A percentile compares a stretch with the other conserved stretches of the same genome.
phyloP scores from a whole-genome alignment of 2,797 vertebrate genomes.

The Poeciliopsis infans region DNA sequence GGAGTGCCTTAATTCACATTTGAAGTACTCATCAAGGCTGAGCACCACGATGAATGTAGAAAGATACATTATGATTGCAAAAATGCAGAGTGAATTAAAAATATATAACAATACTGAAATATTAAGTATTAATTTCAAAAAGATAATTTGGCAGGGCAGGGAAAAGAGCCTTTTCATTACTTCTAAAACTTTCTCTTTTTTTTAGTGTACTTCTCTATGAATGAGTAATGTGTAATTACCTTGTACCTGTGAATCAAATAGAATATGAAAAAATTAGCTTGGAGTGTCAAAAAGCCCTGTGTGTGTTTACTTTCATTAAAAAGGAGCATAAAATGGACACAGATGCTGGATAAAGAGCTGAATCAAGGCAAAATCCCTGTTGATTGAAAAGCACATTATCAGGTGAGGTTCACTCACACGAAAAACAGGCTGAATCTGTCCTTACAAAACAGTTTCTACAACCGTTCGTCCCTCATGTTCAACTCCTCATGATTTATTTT shows the following conservation, averaged over 20 bases:
- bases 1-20: conserved; percentile 86
- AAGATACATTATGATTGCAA: conserved; percentile 85
- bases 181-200: conserved; percentile 55
- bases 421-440: conserved; percentile 32
- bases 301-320: conserved; percentile 42
- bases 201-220: conserved; percentile 47
- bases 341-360: conserved; percentile 24
- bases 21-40: conserved; percentile 85
- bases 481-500: conserved; percentile 10
- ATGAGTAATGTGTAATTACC: conserved; percentile 62
- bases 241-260: conserved; percentile 47
- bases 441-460: conserved; percentile 34
- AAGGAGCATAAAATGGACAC: conserved; percentile 28
- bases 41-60: conserved; percentile 78
- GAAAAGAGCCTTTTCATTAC: conserved; percentile 74
- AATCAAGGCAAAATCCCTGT: conserved; percentile 43
- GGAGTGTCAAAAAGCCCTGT: conserved; percentile 10
- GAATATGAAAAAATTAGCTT: conserved; percentile 45
- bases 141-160: conserved; percentile 73
- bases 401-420: conserved; percentile 36
- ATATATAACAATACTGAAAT: conserved; percentile 85
- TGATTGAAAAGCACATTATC: conserved; percentile 29
- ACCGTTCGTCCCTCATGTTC: conserved; percentile 37
- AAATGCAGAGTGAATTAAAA: conserved; percentile 85
- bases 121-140: conserved; percentile 85